Evolutionary conservation across 1,140 invertebrate species (phyloP).

Genomic region (Drosophila jambulina): DNA sequence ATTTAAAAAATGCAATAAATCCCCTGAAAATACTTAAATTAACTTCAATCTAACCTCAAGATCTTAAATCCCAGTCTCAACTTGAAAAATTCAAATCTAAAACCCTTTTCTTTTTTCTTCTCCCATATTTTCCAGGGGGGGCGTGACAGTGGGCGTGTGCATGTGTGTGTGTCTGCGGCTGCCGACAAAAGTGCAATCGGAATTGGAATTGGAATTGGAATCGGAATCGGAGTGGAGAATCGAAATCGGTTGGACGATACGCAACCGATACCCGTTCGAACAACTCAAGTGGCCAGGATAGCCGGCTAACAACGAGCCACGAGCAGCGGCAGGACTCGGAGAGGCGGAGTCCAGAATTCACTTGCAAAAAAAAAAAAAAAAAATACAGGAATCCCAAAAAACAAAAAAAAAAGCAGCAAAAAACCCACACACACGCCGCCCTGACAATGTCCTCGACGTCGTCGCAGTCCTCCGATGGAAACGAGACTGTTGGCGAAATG

Average conservation of each 20-base stretch:
- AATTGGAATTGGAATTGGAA: constrained; percentile 32
- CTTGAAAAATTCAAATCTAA: neutral
- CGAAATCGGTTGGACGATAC: constrained; percentile 19
- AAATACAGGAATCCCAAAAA: neutral
- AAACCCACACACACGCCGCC: neutral
- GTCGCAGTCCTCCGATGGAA: constrained; percentile 28
- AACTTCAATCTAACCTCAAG: neutral
- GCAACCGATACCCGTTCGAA: constrained; percentile 20
- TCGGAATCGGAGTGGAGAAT: constrained; percentile 22
- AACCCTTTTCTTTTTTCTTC: neutral
- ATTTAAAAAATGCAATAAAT: no score
- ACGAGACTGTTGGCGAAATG: constrained; percentile 67
- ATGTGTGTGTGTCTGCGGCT: constrained; percentile 3
- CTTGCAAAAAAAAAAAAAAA: constrained; percentile 1
- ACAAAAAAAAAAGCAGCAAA: neutral
- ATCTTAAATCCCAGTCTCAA: neutral
- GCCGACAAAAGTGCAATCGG: constrained; percentile 50
- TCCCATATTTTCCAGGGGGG: neutral
- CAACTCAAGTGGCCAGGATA: constrained; percentile 45
- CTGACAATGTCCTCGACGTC: constrained; percentile 56
- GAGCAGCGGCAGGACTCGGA: neutral
- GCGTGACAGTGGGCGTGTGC: constrained; percentile 25
- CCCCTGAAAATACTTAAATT: neutral
- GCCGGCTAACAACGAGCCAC: constrained; percentile 13
- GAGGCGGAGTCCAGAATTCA: constrained; percentile 7